phyloP scores from a whole-genome alignment of 2,888 invertebrate genomes.

The Reticulitermes lucifugus region DNA sequence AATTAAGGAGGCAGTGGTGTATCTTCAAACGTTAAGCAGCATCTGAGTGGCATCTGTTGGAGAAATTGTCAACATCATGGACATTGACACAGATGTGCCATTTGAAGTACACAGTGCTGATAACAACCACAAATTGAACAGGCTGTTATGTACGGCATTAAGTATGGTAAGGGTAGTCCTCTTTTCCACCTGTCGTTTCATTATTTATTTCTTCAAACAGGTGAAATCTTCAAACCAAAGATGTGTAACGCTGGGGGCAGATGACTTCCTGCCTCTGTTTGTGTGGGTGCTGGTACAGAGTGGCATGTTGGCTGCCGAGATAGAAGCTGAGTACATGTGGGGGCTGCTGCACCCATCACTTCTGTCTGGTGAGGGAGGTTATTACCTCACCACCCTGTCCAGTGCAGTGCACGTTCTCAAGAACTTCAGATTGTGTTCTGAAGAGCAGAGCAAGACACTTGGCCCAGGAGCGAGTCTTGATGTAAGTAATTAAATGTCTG shows the following conservation, averaged over 20 bases:
- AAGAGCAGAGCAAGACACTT: constrained; percentile 58
- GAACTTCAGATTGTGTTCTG: constrained; percentile 66
- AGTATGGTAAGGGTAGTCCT: too few relatives aligned
- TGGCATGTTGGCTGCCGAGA: constrained; percentile 90
- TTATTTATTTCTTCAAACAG: constrained; percentile 60
- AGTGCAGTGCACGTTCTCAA: constrained; percentile 92
- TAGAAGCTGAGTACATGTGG: constrained; percentile 97
- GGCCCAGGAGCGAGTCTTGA: constrained; percentile 60
- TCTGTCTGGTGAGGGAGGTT: constrained; percentile 92
- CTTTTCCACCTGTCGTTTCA: too few relatives aligned
- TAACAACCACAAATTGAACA: too few relatives aligned
- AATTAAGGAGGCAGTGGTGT: too few relatives aligned
- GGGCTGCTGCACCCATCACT: constrained; percentile 90
- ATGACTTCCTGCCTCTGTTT: constrained; percentile 91
- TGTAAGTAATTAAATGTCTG: constrained; percentile 57
- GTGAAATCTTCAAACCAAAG: constrained; percentile 75
- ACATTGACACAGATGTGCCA: too few relatives aligned
- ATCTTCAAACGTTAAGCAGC: too few relatives aligned
- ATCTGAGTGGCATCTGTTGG: too few relatives aligned
- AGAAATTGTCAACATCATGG: too few relatives aligned
- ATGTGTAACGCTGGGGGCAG: constrained; percentile 76
- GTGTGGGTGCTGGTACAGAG: constrained; percentile 93
- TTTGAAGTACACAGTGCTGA: too few relatives aligned
- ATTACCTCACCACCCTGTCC: constrained; percentile 93
- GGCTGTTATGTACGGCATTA: too few relatives aligned